A percentile compares a stretch with the other conserved stretches of the same genome.
phyloP scores from a whole-genome alignment of 1,140 invertebrate genomes.

The Lethocerus indicus region DNA sequence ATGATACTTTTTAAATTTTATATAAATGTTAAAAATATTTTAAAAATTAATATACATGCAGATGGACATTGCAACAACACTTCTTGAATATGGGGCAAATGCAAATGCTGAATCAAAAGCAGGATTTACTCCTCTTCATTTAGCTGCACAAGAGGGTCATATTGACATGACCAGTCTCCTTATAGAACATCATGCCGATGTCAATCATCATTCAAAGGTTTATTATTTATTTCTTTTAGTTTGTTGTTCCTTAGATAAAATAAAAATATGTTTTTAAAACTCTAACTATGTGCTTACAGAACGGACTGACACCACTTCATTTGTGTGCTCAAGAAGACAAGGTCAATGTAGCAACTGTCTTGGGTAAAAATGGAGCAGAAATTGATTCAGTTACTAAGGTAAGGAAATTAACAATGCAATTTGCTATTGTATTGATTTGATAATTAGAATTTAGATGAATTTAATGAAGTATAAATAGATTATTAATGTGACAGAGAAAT shows the following conservation, averaged over 20 bases:
- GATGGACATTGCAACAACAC: conserved; percentile 79
- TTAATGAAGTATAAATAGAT: too few species aligned
- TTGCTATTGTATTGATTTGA: too few species aligned
- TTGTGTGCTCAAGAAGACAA: conserved; percentile 85
- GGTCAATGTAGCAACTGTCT: conserved; percentile 66
- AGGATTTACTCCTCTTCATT: conserved; percentile 86
- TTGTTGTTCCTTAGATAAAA: neutral
- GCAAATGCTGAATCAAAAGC: conserved; percentile 76
- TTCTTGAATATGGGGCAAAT: conserved; percentile 83
- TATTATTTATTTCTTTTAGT: neutral
- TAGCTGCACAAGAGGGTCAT: conserved; percentile 86
- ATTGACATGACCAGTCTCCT: conserved; percentile 81
- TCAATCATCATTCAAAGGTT: conserved; percentile 71
- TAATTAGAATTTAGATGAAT: too few species aligned
- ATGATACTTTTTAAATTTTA: neutral
- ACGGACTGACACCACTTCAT: conserved; percentile 80
- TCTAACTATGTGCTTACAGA: conserved; percentile 29
- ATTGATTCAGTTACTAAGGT: conserved; percentile 68
- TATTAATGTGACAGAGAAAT: too few species aligned
- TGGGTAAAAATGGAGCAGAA: conserved; percentile 65
- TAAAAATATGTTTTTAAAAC: neutral
- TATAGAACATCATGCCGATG: conserved; percentile 69
- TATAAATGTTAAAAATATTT: neutral
- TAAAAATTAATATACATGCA: conserved; percentile 19
- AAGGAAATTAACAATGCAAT: conserved; percentile 8